Conservation (phyloP, 2,113 vertebrate species). For the Amphiprion ocellaris region DNA sequence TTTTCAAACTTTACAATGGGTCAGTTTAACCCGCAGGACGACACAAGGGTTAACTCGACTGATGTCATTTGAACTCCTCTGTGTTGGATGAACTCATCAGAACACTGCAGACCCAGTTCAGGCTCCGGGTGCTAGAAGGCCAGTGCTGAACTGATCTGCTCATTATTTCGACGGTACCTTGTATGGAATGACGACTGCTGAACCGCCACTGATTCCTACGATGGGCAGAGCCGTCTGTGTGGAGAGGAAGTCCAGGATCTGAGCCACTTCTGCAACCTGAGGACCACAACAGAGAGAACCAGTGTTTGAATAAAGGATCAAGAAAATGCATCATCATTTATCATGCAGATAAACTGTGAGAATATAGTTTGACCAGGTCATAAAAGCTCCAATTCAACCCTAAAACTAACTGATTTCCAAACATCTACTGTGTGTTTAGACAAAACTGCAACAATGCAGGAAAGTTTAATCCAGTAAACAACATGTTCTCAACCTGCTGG, state of each 20-base stretch:
- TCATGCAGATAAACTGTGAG: no score
- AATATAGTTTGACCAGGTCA: no score
- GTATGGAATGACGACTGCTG: constrained; percentile 93
- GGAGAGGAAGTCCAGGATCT: constrained; percentile 97
- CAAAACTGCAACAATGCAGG: no score
- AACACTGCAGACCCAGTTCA: neutral
- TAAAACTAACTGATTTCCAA: no score
- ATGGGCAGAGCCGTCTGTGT: constrained; percentile 94
- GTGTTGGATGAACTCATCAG: neutral
- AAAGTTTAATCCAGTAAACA: no score
- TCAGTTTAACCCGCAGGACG: no score
- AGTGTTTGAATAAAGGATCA: neutral
- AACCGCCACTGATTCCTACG: constrained; percentile 96
- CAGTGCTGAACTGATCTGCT: neutral
- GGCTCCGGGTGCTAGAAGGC: neutral
- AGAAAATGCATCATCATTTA: neutral
- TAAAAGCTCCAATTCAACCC: no score
- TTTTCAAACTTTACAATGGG: no score
- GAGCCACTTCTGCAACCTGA: constrained; percentile 89
- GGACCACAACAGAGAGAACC: constrained; percentile 11
- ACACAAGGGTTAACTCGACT: neutral
- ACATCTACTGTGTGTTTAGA: no score
- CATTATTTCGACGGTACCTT: constrained; percentile 86
- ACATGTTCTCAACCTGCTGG: no score
- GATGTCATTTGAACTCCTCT: constrained; percentile 15